A percentile compares a stretch with the other conserved stretches of the same genome.
Conservation (phyloP, 2,797 vertebrate genomes). For the Chloroceryle inda region DNA sequence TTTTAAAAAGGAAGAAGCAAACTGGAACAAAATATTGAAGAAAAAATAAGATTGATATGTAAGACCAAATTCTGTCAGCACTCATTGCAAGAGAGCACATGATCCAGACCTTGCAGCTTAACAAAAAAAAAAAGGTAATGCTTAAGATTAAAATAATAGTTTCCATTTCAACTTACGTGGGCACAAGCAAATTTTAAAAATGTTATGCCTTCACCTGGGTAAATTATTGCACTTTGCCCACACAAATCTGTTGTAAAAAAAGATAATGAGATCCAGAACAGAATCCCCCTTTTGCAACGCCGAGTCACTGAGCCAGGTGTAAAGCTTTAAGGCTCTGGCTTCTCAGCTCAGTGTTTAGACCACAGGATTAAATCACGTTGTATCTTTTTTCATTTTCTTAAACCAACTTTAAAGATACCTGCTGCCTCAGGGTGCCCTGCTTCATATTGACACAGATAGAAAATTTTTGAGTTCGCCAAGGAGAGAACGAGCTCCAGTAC, state of each 20-base stretch:
- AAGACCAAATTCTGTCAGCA: background rate
- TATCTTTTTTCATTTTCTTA: background rate
- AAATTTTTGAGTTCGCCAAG: background rate
- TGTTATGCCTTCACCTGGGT: background rate
- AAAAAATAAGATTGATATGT: background rate
- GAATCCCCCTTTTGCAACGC: background rate
- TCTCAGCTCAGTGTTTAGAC: background rate
- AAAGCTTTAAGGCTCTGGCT: background rate
- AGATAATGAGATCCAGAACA: background rate
- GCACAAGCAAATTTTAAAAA: slow-evolving; percentile 8
- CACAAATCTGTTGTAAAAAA: background rate
- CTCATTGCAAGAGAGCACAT: background rate
- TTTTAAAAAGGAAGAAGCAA: background rate
- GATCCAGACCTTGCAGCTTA: background rate
- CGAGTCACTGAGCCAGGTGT: background rate
- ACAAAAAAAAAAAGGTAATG: background rate
- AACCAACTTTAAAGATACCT: background rate
- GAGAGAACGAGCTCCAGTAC: too few relatives aligned
- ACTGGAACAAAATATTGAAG: background rate
- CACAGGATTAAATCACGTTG: background rate
- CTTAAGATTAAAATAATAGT: slow-evolving; percentile 37
- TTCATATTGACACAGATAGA: background rate
- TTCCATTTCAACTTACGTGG: slow-evolving; percentile 48
- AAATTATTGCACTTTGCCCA: slow-evolving; percentile 30
- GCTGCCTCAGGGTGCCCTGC: background rate